These are phyloP conservation scores for Sminthurides bifidus DNA, from an alignment of 1,140 invertebrate species.

Conservation along the genomic window DNA sequence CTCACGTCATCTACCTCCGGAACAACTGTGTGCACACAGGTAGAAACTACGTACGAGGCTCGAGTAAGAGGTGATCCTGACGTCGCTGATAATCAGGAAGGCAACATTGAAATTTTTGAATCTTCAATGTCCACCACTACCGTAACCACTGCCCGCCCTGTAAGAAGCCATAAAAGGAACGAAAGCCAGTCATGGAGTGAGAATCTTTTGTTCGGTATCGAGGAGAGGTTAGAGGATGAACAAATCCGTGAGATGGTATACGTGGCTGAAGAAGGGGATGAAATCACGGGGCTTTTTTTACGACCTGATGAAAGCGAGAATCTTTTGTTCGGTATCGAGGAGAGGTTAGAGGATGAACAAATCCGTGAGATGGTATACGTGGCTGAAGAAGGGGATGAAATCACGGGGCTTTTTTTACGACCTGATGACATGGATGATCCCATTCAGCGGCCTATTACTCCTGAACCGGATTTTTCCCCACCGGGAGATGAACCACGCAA, in stretches of 20 bases:
- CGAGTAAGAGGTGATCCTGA: constrained; percentile 22
- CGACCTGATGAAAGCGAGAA: constrained; percentile 34
- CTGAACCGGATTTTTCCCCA: constrained; percentile 37
- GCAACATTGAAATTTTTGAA: constrained; percentile 22
- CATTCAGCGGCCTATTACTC: constrained; percentile 42
- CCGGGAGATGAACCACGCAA: constrained; percentile 34
- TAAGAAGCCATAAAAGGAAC: constrained; percentile 15
- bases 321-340: constrained; percentile 34
- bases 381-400: constrained; percentile 32
- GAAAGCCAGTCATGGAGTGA: constrained; percentile 28
- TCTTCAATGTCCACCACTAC: not conserved
- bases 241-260: constrained; percentile 33
- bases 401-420: constrained; percentile 18
- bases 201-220: constrained; percentile 25
- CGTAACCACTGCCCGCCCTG: not conserved
- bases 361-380: constrained; percentile 34
- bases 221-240: constrained; percentile 34
- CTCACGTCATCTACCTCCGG: constrained; percentile 21
- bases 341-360: constrained; percentile 33
- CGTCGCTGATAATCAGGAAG: constrained; percentile 26
- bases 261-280: constrained; percentile 32
- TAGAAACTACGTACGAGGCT: constrained; percentile 27
- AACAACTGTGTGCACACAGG: constrained; percentile 29
- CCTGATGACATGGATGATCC: constrained; percentile 36
- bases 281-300: constrained; percentile 24